Evolutionary conservation across 2,797 vertebrate genomes (phyloP).

Genomic region (Pelobates cultripes): DNA sequence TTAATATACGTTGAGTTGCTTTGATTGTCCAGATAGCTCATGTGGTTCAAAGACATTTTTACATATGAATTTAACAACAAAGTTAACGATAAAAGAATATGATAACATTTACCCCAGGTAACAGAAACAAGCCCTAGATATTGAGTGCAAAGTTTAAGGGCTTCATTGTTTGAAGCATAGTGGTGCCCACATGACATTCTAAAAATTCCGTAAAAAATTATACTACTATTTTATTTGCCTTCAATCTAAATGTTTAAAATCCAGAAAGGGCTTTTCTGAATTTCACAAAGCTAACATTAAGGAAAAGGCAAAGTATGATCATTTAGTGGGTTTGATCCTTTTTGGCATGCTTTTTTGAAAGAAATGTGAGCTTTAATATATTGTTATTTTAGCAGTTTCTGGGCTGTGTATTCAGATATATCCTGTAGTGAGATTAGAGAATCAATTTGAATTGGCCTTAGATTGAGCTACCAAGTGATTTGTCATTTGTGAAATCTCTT

Average conservation of each 20-base stretch:
- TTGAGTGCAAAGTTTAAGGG: neutral
- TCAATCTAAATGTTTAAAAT: constrained; percentile 28
- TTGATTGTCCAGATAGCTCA: no score
- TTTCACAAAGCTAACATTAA: constrained; percentile 49
- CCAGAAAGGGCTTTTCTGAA: constrained; percentile 27
- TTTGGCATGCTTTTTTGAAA: constrained; percentile 38
- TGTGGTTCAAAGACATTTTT: no score
- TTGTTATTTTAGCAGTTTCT: constrained; percentile 53
- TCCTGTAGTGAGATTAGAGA: constrained; percentile 55
- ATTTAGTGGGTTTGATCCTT: constrained; percentile 48
- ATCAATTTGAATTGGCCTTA: constrained; percentile 55
- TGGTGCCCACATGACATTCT: neutral
- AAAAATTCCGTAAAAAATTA: constrained; percentile 19
- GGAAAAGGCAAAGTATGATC: constrained; percentile 43
- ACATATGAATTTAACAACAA: no score
- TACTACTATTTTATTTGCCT: constrained; percentile 22
- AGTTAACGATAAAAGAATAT: no score
- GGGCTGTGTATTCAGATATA: constrained; percentile 49
- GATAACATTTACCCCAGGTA: no score
- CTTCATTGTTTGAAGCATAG: neutral
- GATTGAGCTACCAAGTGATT: constrained; percentile 55
- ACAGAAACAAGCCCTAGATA: neutral
- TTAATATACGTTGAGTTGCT: no score
- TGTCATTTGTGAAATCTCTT: constrained; percentile 55
- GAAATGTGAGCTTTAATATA: constrained; percentile 47